Evolutionary conservation across 23 tunicate genomes (phyloP).

Genomic region (Halocynthia aurantium): DNA sequence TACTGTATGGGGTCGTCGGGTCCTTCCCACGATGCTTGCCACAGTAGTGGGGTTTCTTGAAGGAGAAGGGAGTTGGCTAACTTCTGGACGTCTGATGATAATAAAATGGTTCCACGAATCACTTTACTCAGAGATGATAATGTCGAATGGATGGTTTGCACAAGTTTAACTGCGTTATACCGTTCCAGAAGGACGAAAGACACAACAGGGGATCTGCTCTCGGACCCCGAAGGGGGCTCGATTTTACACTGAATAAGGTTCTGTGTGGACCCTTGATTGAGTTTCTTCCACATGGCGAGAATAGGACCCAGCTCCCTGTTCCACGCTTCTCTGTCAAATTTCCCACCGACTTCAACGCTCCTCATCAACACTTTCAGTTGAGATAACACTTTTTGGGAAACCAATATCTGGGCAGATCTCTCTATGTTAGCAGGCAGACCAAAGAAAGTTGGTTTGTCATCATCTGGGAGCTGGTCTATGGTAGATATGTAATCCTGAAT

Average conservation of each 20-base stretch:
- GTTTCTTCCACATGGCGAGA: slow-evolving; percentile 65
- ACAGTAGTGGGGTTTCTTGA: slow-evolving; percentile 76
- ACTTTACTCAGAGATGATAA: slow-evolving; percentile 87
- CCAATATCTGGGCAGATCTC: slow-evolving; percentile 66
- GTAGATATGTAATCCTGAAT: slow-evolving; percentile 58
- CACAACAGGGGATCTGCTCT: slow-evolving; percentile 45
- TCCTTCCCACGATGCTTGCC: slow-evolving; percentile 93
- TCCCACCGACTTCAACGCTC: slow-evolving; percentile 72
- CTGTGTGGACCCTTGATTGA: slow-evolving; percentile 61
- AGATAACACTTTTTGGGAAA: slow-evolving; percentile 52
- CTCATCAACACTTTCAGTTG: slow-evolving; percentile 77
- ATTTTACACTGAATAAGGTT: slow-evolving; percentile 54
- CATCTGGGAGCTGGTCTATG: slow-evolving; percentile 64
- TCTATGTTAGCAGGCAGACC: slow-evolving; percentile 91
- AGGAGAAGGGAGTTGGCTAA: slow-evolving; percentile 72
- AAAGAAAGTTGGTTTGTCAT: slow-evolving; percentile 65
- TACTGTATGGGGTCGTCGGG: slow-evolving; percentile 89
- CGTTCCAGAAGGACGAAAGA: slow-evolving; percentile 73
- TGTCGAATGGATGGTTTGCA: slow-evolving; percentile 74
- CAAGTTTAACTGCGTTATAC: slow-evolving; percentile 56
- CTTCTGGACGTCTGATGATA: slow-evolving; percentile 75
- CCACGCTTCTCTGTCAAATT: slow-evolving; percentile 93
- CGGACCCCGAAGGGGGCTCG: slow-evolving; percentile 33
- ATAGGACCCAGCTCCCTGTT: slow-evolving; percentile 61
- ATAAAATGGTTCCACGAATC: slow-evolving; percentile 59